These are phyloP conservation scores for Andrena bicolor DNA, from an alignment of 2,888 invertebrate genomes.

Conservation along the genomic window DNA sequence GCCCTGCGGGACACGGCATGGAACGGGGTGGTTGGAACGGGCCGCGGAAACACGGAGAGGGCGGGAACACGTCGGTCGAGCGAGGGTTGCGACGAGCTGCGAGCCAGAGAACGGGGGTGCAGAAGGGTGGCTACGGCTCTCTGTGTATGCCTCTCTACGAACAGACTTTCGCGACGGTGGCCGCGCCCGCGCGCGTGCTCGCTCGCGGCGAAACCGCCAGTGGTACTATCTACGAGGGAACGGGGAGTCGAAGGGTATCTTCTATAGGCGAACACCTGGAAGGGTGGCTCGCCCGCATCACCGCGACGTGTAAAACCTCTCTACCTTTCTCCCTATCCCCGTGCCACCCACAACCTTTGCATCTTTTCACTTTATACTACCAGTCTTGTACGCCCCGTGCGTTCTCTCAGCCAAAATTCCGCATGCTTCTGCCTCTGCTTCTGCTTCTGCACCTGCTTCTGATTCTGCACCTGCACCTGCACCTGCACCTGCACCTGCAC, in stretches of 20 bases:
- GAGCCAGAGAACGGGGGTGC: conserved; percentile 56
- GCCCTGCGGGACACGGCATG: conserved; percentile 84
- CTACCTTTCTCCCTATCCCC: conserved; percentile 40
- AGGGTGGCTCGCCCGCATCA: conserved; percentile 71
- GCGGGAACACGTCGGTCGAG: conserved; percentile 81
- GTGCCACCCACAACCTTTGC: conserved; percentile 1
- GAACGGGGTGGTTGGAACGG: conserved; percentile 84
- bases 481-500: neutral
- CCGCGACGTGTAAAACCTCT: conserved; percentile 63
- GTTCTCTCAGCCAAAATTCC: conserved; percentile 4
- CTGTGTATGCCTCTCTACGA: conserved; percentile 59
- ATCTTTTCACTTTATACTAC: conserved; percentile 16
- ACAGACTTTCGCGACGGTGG: conserved; percentile 43
- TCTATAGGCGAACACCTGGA: conserved; percentile 75
- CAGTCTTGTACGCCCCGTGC: conserved; percentile 3
- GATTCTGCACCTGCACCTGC: too few relatives aligned
- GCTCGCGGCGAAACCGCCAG: conserved; percentile 54
- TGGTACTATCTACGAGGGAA: conserved; percentile 71
- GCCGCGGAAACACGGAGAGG: conserved; percentile 84
- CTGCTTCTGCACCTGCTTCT: neutral
- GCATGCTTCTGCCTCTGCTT: neutral
- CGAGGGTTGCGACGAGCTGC: conserved; percentile 67
- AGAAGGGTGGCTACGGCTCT: conserved; percentile 65
- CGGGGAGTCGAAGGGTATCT: conserved; percentile 80
- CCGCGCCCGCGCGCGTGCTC: conserved; percentile 32